These are phyloP conservation scores for Sialia sialis DNA, from an alignment of 2,113 vertebrate genomes.

Conservation along the genomic window DNA sequence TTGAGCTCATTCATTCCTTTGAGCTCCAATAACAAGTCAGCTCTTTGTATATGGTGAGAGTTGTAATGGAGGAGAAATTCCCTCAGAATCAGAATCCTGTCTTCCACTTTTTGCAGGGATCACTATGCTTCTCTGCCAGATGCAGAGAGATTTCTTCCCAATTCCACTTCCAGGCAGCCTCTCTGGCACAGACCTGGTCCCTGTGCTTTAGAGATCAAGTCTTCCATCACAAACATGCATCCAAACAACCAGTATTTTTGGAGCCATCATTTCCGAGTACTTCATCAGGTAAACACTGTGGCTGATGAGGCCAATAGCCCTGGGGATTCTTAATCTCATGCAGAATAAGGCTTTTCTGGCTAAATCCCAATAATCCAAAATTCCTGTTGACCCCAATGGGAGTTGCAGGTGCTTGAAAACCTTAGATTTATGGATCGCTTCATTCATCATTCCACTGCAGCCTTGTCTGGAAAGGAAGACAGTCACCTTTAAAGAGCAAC, in stretches of 20 bases:
- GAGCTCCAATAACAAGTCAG: slow-evolving; percentile 50
- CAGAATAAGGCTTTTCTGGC: not conserved
- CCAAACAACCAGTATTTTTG: not conserved
- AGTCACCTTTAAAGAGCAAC: slow-evolving; percentile 59
- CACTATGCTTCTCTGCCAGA: not conserved
- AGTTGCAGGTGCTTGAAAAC: slow-evolving; percentile 41
- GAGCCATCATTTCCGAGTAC: not conserved
- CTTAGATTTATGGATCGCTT: not conserved
- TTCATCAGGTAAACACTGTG: not conserved
- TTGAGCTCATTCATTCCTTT: slow-evolving; percentile 60
- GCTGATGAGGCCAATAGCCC: not conserved
- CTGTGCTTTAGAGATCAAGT: not conserved
- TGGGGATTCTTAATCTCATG: not conserved
- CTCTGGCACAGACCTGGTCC: not conserved
- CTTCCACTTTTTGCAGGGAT: not conserved
- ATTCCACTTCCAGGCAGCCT: not conserved
- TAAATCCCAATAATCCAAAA: not conserved
- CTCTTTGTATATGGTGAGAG: slow-evolving; percentile 38
- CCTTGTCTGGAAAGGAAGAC: slow-evolving; percentile 52
- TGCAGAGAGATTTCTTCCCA: not conserved
- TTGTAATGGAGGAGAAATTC: not conserved
- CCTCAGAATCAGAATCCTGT: not conserved
- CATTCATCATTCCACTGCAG: slow-evolving; percentile 31
- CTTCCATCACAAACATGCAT: not conserved
- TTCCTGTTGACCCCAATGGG: not conserved